phyloP scores from a whole-genome alignment of 2,113 vertebrate genomes.

The Actenoides hombroni region DNA sequence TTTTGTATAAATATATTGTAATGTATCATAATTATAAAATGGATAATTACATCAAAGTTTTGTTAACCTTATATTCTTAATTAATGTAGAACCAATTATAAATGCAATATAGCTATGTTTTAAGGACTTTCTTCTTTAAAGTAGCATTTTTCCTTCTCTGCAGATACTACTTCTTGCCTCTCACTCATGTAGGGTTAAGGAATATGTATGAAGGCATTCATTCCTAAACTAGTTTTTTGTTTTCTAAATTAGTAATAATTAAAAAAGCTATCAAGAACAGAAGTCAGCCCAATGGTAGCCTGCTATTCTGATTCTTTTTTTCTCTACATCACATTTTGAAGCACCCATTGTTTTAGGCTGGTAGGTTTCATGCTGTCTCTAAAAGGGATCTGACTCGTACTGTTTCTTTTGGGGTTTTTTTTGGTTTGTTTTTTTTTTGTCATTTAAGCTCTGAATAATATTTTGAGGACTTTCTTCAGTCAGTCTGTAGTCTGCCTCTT shows the following conservation, averaged over 20 bases:
- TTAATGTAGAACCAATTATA: background rate
- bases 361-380: background rate
- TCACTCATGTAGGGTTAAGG: background rate
- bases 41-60: background rate
- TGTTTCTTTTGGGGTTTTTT: background rate
- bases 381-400: background rate
- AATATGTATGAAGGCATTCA: background rate
- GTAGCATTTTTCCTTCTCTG: background rate
- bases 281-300: background rate
- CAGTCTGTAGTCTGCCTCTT: background rate
- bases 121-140: background rate
- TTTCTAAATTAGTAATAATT: background rate
- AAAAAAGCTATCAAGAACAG: background rate
- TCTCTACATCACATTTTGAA: background rate
- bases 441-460: constrained; percentile 3
- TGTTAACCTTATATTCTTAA: background rate
- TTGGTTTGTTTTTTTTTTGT: background rate
- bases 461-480: background rate
- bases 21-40: background rate
- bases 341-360: background rate
- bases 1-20: background rate
- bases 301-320: background rate
- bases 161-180: background rate
- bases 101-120: background rate
- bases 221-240: background rate